These are phyloP conservation scores for Istiophorus platypterus DNA, from an alignment of 2,113 vertebrate genomes.

Conservation along the genomic window DNA sequence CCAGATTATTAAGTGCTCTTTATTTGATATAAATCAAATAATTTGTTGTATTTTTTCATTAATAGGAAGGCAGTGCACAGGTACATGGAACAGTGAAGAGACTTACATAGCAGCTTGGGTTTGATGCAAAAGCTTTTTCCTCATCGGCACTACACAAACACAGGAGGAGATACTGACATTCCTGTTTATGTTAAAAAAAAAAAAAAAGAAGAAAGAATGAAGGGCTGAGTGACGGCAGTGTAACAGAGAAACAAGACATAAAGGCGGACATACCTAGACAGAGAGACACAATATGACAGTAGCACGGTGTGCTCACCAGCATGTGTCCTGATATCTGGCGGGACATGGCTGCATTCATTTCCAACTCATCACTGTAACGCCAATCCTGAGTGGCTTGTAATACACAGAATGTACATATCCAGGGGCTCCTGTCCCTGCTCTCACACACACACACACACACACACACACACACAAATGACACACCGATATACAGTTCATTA, in stretches of 20 bases:
- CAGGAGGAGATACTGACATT: constrained; percentile 82
- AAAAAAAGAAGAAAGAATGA: too few relatives aligned
- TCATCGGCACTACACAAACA: constrained; percentile 65
- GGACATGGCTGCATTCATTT: constrained; percentile 24
- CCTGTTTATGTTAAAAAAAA: constrained; percentile 54
- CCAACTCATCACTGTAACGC: neutral
- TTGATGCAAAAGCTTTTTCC: constrained; percentile 46
- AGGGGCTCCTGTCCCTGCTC: constrained; percentile 46
- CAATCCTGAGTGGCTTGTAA: neutral
- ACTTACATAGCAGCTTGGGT: constrained; percentile 70
- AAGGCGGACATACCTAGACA: neutral
- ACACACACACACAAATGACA: neutral
- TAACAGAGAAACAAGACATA: neutral
- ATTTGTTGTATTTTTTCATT: neutral
- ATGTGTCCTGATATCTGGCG: constrained; percentile 38
- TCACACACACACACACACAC: constrained; percentile 41
- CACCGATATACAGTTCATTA: neutral
- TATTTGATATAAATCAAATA: neutral
- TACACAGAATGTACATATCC: constrained; percentile 81
- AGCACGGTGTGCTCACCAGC: constrained; percentile 62
- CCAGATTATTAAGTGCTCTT: neutral
- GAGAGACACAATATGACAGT: neutral
- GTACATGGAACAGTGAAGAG: neutral
- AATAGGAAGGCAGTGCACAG: too few relatives aligned
- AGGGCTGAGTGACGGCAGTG: neutral